Percentiles rank a stretch among this genome's conserved stretches.
Conservation (phyloP, 2,113 vertebrate species). For the Xiphophorus couchianus region DNA sequence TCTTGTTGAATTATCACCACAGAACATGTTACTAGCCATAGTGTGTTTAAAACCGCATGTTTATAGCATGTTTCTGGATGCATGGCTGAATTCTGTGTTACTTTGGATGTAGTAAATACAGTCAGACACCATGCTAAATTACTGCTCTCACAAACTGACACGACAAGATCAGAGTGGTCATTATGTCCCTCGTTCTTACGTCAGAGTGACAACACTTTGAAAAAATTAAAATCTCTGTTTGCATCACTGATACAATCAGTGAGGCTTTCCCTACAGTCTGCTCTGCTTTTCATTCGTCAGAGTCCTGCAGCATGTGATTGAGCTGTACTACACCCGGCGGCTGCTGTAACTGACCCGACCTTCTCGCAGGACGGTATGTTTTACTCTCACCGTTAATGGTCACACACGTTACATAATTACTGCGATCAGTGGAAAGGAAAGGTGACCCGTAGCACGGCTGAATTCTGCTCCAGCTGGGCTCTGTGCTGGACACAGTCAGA, state of each 20-base stretch:
- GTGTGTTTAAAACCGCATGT: not conserved
- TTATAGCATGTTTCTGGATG: constrained; percentile 16
- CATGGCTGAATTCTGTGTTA: constrained; percentile 80
- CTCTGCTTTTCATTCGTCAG: not conserved
- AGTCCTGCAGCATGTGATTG: constrained; percentile 3
- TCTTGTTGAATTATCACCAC: too few relatives aligned
- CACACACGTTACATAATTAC: not conserved
- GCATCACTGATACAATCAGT: too few relatives aligned
- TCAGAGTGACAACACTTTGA: constrained; percentile 39
- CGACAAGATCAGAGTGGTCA: constrained; percentile 4
- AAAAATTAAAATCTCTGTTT: not conserved
- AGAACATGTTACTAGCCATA: too few relatives aligned
- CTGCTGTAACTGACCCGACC: constrained; percentile 19
- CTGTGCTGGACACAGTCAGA: constrained; percentile 73
- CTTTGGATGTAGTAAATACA: constrained; percentile 70
- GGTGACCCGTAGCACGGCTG: constrained; percentile 48
- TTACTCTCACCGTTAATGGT: not conserved
- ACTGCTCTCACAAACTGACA: constrained; percentile 58
- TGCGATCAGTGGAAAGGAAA: not conserved
- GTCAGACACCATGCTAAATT: constrained; percentile 81
- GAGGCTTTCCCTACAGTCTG: not conserved
- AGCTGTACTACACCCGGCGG: not conserved
- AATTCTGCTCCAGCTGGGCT: constrained; percentile 70
- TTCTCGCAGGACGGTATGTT: constrained; percentile 85
- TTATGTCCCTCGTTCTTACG: constrained; percentile 18